Evolutionary conservation across 2,797 vertebrate genomes (phyloP), one percentile per base, ranked within the genome.

Genomic region (Anolis apletophallus): DNA sequence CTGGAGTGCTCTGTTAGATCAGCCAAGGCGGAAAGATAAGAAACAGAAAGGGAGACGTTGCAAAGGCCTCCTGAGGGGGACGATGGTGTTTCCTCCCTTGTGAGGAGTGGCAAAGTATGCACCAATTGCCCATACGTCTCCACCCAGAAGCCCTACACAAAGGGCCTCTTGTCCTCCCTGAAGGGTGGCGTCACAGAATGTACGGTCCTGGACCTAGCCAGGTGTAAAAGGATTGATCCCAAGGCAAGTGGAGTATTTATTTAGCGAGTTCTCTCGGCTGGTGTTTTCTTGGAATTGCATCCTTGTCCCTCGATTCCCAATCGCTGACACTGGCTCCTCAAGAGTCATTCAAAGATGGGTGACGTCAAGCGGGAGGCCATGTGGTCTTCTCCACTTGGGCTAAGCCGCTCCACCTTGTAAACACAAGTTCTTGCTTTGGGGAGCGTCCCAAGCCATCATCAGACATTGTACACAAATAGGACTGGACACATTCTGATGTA

Each of bases 181-280:
- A 26, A 23, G 19, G 46, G 78, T n/a, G 40, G 32, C 5, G 52
- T n/a, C 64, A 0, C 0, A 13, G 0, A 34, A 19, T 0, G 0
- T 79, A 12, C 34, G 71, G 10, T 21, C 17, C 88, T 3, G 59
- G 59, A 46, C 64, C 52, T 1, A 83, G 74, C 67, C 23, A 61
- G 83, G 52, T 36, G 86, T 23, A 77, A 89, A 85, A 64, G 32
- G 88, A 72, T 7, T 61, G 73, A 26, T 88, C 91, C 78, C 0
- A 0, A 0, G 57, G 55, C 3, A 1, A 4, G 46, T 89, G 87
- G 74, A 94, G 89, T 92, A 81, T 94, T 94, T 95, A 83, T 10
- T 94, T 12, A 94, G 90, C 55, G 57, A 86, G 77, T 57, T 83
- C 0, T 2, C 87, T 50, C 73, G 32, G 86, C 55, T 46, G 40